Evolutionary conservation across 1,140 invertebrate genomes (phyloP).

Genomic region (Lasioglossum albipes): DNA sequence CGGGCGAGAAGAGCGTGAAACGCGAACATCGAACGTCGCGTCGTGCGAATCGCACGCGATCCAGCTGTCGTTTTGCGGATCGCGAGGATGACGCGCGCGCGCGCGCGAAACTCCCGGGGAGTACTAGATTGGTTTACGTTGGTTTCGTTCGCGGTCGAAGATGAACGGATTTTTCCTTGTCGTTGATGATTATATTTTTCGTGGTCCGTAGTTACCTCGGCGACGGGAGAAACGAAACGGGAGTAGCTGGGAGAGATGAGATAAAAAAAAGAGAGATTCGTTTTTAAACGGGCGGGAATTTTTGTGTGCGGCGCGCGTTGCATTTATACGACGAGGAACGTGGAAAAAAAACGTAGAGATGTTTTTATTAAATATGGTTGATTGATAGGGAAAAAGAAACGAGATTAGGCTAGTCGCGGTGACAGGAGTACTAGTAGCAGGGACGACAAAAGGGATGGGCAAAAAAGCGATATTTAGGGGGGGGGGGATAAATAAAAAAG

Average conservation of each 20-base stretch:
- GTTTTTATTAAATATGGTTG: conserved; percentile 59
- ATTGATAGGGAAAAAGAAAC: conserved; percentile 45
- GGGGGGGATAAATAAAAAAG: too few species aligned
- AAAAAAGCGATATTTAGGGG: conserved; percentile 24
- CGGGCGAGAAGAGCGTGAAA: background rate
- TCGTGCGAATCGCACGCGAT: conserved; percentile 2
- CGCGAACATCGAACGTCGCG: background rate
- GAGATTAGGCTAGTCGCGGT: conserved; percentile 65
- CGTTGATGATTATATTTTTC: conserved; percentile 10
- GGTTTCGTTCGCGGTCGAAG: background rate
- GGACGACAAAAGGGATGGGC: conserved; percentile 51
- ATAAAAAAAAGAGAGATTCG: too few species aligned
- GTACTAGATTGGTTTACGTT: background rate
- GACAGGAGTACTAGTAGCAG: conserved; percentile 60
- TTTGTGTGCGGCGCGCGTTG: too few species aligned
- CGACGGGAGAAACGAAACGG: conserved; percentile 18
- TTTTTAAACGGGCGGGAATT: too few species aligned
- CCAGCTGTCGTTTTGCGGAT: background rate
- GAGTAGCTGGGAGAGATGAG: background rate
- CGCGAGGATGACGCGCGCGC: background rate
- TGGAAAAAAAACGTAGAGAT: conserved; percentile 37
- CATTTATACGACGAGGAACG: too few species aligned
- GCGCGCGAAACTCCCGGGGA: background rate
- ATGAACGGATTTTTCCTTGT: background rate
- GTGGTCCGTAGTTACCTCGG: conserved; percentile 14